These are phyloP conservation scores for Plusia festucae DNA, from an alignment of 2,888 invertebrate genomes.

Conservation along the genomic window DNA sequence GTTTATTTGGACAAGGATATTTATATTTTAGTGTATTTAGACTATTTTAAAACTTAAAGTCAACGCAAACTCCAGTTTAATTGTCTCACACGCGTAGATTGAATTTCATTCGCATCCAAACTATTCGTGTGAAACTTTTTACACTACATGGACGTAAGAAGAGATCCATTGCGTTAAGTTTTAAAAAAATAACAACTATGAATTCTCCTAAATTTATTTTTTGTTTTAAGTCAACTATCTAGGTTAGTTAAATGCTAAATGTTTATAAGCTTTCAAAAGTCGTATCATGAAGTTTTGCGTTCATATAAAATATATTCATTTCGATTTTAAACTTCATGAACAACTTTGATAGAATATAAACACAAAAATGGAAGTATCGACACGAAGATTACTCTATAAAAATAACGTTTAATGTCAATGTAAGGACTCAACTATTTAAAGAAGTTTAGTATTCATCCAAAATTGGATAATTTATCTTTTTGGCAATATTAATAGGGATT, in stretches of 20 bases:
- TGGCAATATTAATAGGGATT: slow-evolving; percentile 44
- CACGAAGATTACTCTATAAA: slow-evolving; percentile 28
- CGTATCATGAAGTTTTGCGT: not conserved
- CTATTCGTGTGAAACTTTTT: slow-evolving; percentile 27
- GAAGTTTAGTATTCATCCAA: slow-evolving; percentile 12
- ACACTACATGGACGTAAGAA: slow-evolving; percentile 69
- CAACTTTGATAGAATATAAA: slow-evolving; percentile 34
- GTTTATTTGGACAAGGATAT: slow-evolving; percentile 36
- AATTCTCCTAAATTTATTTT: slow-evolving; percentile 40
- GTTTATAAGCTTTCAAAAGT: slow-evolving; percentile 27
- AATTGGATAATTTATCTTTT: slow-evolving; percentile 16
- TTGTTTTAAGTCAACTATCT: slow-evolving; percentile 26
- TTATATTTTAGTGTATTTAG: not conserved
- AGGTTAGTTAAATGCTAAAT: slow-evolving; percentile 27
- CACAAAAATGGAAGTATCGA: slow-evolving; percentile 25
- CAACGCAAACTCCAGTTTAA: slow-evolving; percentile 49
- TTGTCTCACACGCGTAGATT: slow-evolving; percentile 20
- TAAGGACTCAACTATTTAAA: slow-evolving; percentile 12
- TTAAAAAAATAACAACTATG: slow-evolving; percentile 66
- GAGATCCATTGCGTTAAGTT: slow-evolving; percentile 66
- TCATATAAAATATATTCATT: slow-evolving; percentile 1
- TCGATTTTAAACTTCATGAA: not conserved
- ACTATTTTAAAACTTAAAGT: slow-evolving; percentile 11
- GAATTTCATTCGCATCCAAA: not conserved
- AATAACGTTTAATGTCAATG: slow-evolving; percentile 14